Conservation (phyloP, 2,113 vertebrate species). For the Muntiacus muntjak region DNA sequence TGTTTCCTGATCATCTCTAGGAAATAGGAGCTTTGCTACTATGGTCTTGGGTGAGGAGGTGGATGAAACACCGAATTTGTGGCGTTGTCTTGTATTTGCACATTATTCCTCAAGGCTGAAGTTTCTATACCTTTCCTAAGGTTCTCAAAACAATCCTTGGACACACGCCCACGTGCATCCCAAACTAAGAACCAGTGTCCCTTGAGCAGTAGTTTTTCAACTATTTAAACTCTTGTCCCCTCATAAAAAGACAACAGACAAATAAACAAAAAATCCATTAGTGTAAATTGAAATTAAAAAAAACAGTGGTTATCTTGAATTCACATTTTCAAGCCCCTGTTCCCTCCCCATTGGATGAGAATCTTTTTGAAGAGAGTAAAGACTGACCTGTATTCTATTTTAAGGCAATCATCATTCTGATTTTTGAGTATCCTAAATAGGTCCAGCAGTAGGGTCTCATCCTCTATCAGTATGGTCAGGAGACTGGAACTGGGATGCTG, state of each 20-base stretch:
- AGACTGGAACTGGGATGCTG: accelerated
- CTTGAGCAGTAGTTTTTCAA: neutral
- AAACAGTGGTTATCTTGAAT: neutral
- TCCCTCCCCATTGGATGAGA: neutral
- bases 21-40: accelerated
- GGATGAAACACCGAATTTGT: neutral
- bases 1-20: neutral
- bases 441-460: neutral
- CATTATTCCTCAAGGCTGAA: neutral
- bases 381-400: neutral
- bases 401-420: neutral
- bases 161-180: too few species aligned
- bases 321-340: neutral
- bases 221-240: neutral
- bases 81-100: neutral
- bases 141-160: neutral
- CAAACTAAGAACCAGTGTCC: neutral
- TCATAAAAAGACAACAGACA: neutral
- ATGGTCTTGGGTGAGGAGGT: neutral
- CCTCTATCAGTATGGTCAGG: accelerated
- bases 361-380: neutral
- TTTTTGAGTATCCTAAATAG: neutral
- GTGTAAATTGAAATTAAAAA: neutral
- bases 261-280: neutral
- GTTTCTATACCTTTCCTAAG: neutral